Evolutionary conservation across 2,888 invertebrate genomes (phyloP), one percentile per base, ranked within the genome.

Genomic region (Prostheceraeus crozeri): DNA sequence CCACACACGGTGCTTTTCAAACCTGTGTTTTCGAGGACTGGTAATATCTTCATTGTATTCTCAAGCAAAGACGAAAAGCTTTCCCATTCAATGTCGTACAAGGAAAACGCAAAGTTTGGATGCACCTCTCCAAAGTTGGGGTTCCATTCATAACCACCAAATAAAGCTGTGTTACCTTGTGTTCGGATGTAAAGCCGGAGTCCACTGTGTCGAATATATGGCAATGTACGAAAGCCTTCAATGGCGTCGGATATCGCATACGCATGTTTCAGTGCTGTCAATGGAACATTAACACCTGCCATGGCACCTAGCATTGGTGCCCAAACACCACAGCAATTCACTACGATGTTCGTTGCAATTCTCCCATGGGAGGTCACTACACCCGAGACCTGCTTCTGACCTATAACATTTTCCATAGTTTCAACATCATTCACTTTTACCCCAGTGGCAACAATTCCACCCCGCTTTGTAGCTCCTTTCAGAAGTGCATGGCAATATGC

Each of bases 81-180:
- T 45, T 84, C 84, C 84, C 86, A 89, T 70, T 91, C 87, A 59
- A 91, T 75, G 62, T 91, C 88, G 72, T 85, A 90, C 1, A 91
- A 78, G 27, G 85, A 83, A 71, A 89, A 91, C 61, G 85, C 82
- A 66, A 87, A 86, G 70, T 87, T 84, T 63, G 4, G 33, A 73
- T 84, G 85, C 72, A 84, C 82, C 68, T 86, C 84, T 54, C 89
- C 75, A 68, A 89, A 81, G 63, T 84, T 83, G 0, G 90, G 90
- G 74, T 90, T 87, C 1, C 79, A 75, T 75, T 91, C 90, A 71
- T 90, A 91, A 1, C 89, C 89, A 10, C 90, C 90, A 68, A 90
- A 82, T 63, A 83, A 82, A 48, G 90, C 82, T 1, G 85, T 82
- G 68, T 87, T 70, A 3, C 68, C 69, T 62, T 69, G 68, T 1